Conservation (phyloP, 2,888 invertebrate genomes). For the Schizotus pectinicornis region DNA sequence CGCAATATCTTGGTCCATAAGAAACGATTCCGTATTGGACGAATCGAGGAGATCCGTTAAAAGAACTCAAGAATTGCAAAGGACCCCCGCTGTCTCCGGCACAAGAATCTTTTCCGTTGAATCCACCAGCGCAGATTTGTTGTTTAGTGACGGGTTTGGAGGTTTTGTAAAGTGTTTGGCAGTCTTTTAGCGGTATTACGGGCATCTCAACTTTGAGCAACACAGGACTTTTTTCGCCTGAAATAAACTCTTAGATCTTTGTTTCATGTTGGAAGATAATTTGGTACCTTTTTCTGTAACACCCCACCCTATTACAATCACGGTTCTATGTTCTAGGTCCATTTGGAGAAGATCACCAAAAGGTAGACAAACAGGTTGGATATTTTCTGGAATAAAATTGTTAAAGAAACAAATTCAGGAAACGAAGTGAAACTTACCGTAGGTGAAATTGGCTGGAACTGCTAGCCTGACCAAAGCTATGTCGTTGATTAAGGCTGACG, state of each 20-base stretch:
- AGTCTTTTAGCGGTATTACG: conserved; percentile 50
- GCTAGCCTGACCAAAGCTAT: conserved; percentile 63
- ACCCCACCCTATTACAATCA: conserved; percentile 77
- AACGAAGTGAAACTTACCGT: conserved; percentile 32
- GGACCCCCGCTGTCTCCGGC: conserved; percentile 73
- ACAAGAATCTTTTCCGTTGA: conserved; percentile 64
- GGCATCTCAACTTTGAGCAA: conserved; percentile 56
- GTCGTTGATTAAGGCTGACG: conserved; percentile 63
- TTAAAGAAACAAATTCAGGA: neutral
- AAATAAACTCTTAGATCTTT: too few species aligned
- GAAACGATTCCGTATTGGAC: conserved; percentile 64
- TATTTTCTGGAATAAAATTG: conserved; percentile 46
- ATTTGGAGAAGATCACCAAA: conserved; percentile 32
- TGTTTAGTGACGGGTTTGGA: conserved; percentile 39
- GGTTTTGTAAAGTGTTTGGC: conserved; percentile 41
- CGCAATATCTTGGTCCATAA: conserved; percentile 57
- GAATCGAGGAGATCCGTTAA: conserved; percentile 55
- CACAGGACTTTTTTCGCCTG: conserved; percentile 39
- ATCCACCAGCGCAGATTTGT: conserved; percentile 69
- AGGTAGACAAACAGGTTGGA: conserved; percentile 58
- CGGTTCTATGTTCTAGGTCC: conserved; percentile 55
- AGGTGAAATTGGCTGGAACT: conserved; percentile 54
- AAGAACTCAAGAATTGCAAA: conserved; percentile 55
- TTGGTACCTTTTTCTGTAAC: conserved; percentile 65
- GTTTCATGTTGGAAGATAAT: too few species aligned